Percentiles rank a stretch among this genome's conserved stretches.
phyloP scores from a whole-genome alignment of 2,113 vertebrate genomes.

The Cololabis saira region DNA sequence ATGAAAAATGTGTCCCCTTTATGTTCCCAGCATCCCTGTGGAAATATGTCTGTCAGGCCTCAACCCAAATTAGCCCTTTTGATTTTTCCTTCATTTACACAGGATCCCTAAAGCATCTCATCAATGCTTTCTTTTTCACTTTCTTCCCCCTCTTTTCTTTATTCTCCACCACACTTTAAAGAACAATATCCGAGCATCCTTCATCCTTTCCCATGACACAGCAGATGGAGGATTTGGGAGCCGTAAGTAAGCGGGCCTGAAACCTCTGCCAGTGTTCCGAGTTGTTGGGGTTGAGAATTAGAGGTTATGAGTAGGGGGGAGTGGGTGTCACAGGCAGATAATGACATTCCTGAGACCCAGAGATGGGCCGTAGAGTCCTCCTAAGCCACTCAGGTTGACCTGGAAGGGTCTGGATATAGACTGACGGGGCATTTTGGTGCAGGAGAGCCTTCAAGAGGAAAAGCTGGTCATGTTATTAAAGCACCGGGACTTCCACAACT shows the following conservation, averaged over 20 bases:
- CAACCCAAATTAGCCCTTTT: not conserved
- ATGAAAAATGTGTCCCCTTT: not conserved
- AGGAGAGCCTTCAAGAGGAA: not conserved
- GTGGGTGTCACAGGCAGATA: conserved; percentile 73
- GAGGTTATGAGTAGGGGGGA: conserved; percentile 29
- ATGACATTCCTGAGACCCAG: conserved; percentile 85
- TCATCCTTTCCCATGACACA: conserved; percentile 77
- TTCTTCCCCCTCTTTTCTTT: conserved; percentile 49
- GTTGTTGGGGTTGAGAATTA: conserved; percentile 54
- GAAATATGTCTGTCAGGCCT: not conserved
- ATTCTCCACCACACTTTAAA: conserved; percentile 44
- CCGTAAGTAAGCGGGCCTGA: conserved; percentile 73
- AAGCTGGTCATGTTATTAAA: conserved; percentile 15
- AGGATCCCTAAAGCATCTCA: conserved; percentile 25
- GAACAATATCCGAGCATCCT: conserved; percentile 74
- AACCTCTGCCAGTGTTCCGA: conserved; percentile 43
- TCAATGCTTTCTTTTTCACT: conserved; percentile 77
- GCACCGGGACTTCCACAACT: conserved; percentile 9
- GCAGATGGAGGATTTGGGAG: conserved; percentile 76
- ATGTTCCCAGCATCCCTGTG: not conserved
- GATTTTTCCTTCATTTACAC: not conserved
- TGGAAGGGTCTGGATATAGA: conserved; percentile 40
- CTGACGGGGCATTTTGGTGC: conserved; percentile 6
- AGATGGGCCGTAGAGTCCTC: conserved; percentile 77
- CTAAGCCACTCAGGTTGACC: conserved; percentile 70